Conservation (phyloP, 2,888 invertebrate genomes). For the Philereme vetulata region DNA sequence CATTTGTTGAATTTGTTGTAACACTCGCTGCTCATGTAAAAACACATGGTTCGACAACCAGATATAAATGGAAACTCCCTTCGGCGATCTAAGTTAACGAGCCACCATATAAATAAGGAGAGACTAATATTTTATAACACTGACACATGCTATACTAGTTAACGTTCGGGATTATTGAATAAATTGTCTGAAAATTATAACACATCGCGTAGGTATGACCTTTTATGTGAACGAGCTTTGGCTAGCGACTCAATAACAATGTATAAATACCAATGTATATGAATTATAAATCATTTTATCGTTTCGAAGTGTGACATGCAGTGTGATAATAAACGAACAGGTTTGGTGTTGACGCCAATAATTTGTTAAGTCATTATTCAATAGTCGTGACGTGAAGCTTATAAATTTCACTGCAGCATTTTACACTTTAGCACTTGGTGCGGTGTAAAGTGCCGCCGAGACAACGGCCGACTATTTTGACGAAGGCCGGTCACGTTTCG, state of each 20-base stretch:
- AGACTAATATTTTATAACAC: constrained; percentile 71
- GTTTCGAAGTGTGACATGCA: constrained; percentile 46
- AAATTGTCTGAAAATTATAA: constrained; percentile 45
- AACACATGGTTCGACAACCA: constrained; percentile 78
- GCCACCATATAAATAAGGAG: constrained; percentile 78
- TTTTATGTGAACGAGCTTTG: constrained; percentile 20
- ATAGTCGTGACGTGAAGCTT: constrained; percentile 78
- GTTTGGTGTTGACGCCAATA: constrained; percentile 61
- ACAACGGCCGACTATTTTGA: constrained; percentile 82
- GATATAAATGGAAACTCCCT: constrained; percentile 80
- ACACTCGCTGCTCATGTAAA: constrained; percentile 74
- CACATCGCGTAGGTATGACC: constrained; percentile 33
- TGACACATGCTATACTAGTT: constrained; percentile 57
- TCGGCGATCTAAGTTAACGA: constrained; percentile 81
- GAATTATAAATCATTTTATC: constrained; percentile 39
- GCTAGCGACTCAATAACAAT: constrained; percentile 8
- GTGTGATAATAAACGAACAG: constrained; percentile 55
- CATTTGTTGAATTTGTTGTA: constrained; percentile 81
- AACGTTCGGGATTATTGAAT: constrained; percentile 48
- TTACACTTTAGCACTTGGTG: constrained; percentile 82
- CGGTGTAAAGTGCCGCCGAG: constrained; percentile 78
- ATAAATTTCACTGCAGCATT: constrained; percentile 74
- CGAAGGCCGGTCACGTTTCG: constrained; percentile 83
- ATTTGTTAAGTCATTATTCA: constrained; percentile 78
- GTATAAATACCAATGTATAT: constrained; percentile 31